Base-by-base conservation (phyloP, 1,140 invertebrate species). In the Lethocerus indicus region DNA sequence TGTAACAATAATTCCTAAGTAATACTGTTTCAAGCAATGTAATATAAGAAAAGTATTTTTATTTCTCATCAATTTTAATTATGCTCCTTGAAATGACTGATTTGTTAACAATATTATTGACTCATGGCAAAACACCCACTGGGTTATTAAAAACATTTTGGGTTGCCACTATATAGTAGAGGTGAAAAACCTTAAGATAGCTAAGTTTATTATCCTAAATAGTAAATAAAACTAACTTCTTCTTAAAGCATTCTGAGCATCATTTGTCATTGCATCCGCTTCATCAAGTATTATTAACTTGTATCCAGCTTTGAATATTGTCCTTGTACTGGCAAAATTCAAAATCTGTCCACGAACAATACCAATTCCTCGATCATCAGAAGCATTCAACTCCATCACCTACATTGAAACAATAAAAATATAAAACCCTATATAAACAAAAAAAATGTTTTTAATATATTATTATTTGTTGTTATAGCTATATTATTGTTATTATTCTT, bases 261-360 rank as follows among this genome's bases (percentile, higher is more conserved):
- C 94, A 63, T 91, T 88, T 2, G 96, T 99, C 96, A 99, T 99
- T 2, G 95, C 91, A 77, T 99, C 96, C 9, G 95, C 95, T 75
- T 99, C 96, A 76, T 99, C 96, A 12, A 99, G 67, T 57, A 99
- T 98, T 37, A 99, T 89, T 13, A 99, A 70, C 66, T 99, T 99
- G 55, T 89, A 93, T 3, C 87, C 85, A 47, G 80, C 79, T 67
- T 82, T 91, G 61, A 96, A 95, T 58, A 98, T 88, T 7, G 90
- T 93, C 61, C 86, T 78, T n/a, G 92, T 97, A 53, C 88, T 91
- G 1, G 95, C 94, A 78, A 99, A 99, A 64, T 80, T 96, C n/a
- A 98, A 69, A 56, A 99, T 93, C 65, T 91, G 83, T 3, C 87
- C 87, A 59, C 95, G 71, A 0, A 99, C 93, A 56, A 98, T 92